Conservation (phyloP, 1,140 invertebrate species). For the Cotesia glomerata region DNA sequence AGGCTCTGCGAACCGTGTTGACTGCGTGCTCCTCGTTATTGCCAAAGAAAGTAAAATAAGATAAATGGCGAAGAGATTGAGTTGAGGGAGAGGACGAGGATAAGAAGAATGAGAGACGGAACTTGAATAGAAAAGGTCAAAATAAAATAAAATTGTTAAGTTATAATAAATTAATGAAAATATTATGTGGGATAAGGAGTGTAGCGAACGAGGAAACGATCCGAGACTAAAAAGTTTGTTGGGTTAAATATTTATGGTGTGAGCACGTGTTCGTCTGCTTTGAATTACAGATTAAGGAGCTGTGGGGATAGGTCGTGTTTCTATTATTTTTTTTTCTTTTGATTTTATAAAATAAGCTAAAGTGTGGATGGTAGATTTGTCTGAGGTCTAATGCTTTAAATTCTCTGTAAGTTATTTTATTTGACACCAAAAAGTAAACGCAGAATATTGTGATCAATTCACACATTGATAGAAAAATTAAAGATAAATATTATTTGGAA, state of each 20-base stretch:
- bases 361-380: too few species aligned
- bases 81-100: not conserved
- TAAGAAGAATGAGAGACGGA: conserved; percentile 1
- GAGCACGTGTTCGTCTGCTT: conserved; percentile 13
- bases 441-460: too few species aligned
- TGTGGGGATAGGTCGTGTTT: conserved; percentile 24
- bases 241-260: conserved; percentile 18
- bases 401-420: too few species aligned
- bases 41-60: not conserved
- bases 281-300: conserved; percentile 10
- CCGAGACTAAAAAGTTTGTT: conserved; percentile 6
- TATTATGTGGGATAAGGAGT: not conserved
- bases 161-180: conserved; percentile 1
- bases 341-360: not conserved
- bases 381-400: too few species aligned
- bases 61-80: not conserved
- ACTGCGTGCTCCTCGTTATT: conserved; percentile 20
- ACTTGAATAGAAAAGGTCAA: too few species aligned
- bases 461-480: too few species aligned
- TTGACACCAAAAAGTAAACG: too few species aligned
- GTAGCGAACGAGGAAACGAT: conserved; percentile 8
- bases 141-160: not conserved
- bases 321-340: not conserved
- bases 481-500: too few species aligned
- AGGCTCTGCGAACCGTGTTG: not conserved